Conservation (phyloP, 2,113 vertebrate genomes). For the Halichoeres trimaculatus region DNA sequence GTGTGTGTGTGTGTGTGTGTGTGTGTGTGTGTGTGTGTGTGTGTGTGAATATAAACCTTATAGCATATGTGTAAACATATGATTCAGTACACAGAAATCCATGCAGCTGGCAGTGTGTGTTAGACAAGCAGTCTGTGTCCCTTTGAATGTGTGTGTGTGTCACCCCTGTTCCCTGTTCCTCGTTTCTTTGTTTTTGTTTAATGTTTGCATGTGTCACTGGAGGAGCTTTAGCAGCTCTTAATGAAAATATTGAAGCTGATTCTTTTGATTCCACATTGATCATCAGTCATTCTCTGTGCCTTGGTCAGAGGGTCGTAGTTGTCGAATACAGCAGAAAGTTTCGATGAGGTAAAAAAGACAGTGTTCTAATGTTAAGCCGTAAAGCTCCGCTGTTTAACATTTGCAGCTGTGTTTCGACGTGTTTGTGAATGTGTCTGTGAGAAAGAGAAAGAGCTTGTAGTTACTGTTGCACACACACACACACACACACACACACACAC, state of each 20-base stretch:
- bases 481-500: conserved; percentile 31
- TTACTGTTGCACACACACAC: conserved; percentile 16
- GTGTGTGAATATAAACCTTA: conserved; percentile 21
- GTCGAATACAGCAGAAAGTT: not conserved
- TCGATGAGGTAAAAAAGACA: not conserved
- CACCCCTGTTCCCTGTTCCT: too few relatives aligned
- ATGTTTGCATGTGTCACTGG: too few relatives aligned
- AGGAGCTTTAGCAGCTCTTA: not conserved
- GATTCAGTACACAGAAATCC: conserved; percentile 16
- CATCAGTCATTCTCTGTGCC: not conserved
- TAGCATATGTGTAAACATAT: conserved; percentile 23
- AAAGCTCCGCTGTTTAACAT: conserved; percentile 10
- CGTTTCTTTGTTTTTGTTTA: not conserved
- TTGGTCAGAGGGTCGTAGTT: too few relatives aligned
- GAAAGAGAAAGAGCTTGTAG: conserved; percentile 12
- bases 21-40: conserved; percentile 30
- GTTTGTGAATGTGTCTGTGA: conserved; percentile 16
- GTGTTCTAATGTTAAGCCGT: not conserved
- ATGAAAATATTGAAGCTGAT: not conserved
- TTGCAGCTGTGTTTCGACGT: not conserved
- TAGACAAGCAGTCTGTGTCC: not conserved
- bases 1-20: conserved; percentile 30
- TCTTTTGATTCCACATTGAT: not conserved
- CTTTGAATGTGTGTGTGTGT: not conserved
- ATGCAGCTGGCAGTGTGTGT: not conserved